These are phyloP conservation scores for Triops longicaudatus DNA, from an alignment of 1,140 invertebrate genomes.

Conservation along the genomic window DNA sequence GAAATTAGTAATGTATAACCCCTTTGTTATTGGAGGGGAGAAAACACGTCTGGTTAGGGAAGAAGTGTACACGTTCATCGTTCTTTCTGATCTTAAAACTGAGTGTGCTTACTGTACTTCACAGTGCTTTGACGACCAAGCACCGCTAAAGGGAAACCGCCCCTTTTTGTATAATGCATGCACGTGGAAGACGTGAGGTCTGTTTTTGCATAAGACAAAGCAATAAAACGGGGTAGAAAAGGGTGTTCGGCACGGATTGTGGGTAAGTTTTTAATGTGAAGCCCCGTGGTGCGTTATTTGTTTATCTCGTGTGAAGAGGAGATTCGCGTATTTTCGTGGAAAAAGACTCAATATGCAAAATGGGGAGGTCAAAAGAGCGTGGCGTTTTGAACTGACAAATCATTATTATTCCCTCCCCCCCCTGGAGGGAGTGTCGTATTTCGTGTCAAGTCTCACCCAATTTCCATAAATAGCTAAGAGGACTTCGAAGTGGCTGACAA, in stretches of 20 bases:
- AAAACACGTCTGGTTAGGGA: neutral
- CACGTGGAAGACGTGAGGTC: neutral
- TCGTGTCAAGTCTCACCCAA: conserved; percentile 14
- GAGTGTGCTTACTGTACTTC: no score
- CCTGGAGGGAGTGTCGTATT: neutral
- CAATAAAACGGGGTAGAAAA: neutral
- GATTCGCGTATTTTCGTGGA: neutral
- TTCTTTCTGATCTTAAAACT: no score
- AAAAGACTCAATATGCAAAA: neutral
- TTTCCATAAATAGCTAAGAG: conserved; percentile 6
- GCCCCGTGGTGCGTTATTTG: neutral
- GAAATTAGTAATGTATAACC: neutral
- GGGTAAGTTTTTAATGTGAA: neutral
- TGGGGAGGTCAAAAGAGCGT: neutral
- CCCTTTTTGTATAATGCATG: neutral
- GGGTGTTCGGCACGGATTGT: neutral
- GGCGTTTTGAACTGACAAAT: neutral
- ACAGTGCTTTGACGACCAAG: no score
- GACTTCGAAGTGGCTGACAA: neutral
- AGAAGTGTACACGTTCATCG: no score
- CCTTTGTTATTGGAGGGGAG: neutral
- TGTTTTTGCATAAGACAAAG: neutral
- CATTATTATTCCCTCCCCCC: neutral
- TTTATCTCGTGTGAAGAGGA: neutral
- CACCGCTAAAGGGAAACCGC: conserved; percentile 1